Base-by-base conservation (phyloP, 2,888 invertebrate species). In the Diplolepis rosae region DNA sequence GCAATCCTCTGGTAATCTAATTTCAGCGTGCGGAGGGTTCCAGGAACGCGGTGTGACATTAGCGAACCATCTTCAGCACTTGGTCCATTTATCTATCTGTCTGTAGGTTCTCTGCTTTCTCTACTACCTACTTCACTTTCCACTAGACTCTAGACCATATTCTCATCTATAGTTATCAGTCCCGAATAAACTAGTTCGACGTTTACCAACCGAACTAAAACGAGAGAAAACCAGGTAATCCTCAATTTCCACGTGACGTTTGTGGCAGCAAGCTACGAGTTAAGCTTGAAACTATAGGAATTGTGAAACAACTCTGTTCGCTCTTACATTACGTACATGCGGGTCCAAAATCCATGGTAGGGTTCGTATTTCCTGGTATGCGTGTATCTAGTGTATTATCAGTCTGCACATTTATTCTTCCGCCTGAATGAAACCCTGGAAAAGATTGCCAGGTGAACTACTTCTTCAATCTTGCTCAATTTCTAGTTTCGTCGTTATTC, bases 1-100 rank as follows among this genome's bases (percentile, higher is more conserved):
- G 84, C 84, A 87, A 86, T 87, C 85, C 86, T 83, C 83, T 82
- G 82, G 86, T 86, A 87, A 87, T 87, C 87, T 87, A 87, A 87
- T 87, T 87, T 87, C 85, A 86, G 82, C 83, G 85, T 86, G 85
- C 84, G 82, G 85, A 87, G 84, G 83, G 79, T 87, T 87, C 85
- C 83, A 80, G 83, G 85, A 87, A 87, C 83, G 85, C 84, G 81
- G 83, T 82, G 85, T 85, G 85, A 86, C 85, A 83, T 85, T 87
- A 86, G 83, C 84, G 82, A 85, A 82, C 77, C 80, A 81, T 69
- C 65, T 71, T 32, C 52, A 45, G 52, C 65, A 42, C 50, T 24
- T 50, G 50, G 70, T 54, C 67, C 71, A 54, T 69, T 52, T 52
- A 32, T 73, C 61, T 65, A 27, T 69, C 45, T 66, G 52, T 52